Percentiles rank a stretch among this genome's conserved stretches.
Conservation (phyloP, 2,113 vertebrate species). For the Sander lucioperca region DNA sequence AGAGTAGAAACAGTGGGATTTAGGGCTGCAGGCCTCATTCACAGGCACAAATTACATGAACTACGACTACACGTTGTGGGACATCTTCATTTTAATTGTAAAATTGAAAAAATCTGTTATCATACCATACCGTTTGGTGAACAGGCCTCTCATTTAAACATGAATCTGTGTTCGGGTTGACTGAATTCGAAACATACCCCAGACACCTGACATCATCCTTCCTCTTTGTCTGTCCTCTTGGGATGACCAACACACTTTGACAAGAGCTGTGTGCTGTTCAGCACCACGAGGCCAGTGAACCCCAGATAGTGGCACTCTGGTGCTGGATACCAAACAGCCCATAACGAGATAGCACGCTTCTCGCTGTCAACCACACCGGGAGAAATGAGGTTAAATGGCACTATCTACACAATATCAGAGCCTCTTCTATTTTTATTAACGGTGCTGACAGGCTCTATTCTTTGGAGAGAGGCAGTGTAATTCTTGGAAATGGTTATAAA, state of each 20-base stretch:
- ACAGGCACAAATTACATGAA: slow-evolving; percentile 7
- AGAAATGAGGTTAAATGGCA: slow-evolving; percentile 82
- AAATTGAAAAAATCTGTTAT: slow-evolving; percentile 4
- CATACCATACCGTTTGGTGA: neutral
- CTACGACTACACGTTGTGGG: neutral
- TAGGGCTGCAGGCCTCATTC: slow-evolving; percentile 43
- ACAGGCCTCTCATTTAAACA: neutral
- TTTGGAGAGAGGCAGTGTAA: slow-evolving; percentile 47
- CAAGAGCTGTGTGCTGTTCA: slow-evolving; percentile 68
- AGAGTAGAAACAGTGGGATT: slow-evolving; percentile 46
- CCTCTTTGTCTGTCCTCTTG: slow-evolving; percentile 57
- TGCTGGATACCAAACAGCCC: slow-evolving; percentile 71
- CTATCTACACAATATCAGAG: slow-evolving; percentile 75
- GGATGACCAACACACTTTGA: slow-evolving; percentile 67
- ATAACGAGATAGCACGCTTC: slow-evolving; percentile 72
- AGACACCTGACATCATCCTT: slow-evolving; percentile 76
- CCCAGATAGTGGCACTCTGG: slow-evolving; percentile 77
- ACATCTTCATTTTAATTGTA: slow-evolving; percentile 10
- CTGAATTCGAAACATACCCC: slow-evolving; percentile 39
- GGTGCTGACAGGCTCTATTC: slow-evolving; percentile 74
- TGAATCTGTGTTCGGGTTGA: neutral
- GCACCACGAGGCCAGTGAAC: slow-evolving; percentile 70
- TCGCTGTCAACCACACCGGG: slow-evolving; percentile 71
- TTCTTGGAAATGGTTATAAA: slow-evolving; percentile 76
- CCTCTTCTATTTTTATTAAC: slow-evolving; percentile 81